phyloP scores from a whole-genome alignment of 2,797 vertebrate species.

The Synaphobranchus kaupii region DNA sequence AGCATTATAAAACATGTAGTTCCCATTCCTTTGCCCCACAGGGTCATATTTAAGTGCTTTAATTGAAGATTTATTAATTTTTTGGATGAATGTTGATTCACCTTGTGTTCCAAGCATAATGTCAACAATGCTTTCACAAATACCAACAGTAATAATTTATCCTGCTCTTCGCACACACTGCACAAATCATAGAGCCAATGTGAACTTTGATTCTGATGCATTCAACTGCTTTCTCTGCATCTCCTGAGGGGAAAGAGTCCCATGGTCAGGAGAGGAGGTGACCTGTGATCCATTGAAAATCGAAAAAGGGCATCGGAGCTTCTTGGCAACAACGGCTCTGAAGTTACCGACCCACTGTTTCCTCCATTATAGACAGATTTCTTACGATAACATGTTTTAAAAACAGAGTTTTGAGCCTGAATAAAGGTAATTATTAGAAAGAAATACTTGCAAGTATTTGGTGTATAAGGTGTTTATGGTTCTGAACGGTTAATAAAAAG shows the following conservation, averaged over 20 bases:
- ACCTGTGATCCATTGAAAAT: background rate
- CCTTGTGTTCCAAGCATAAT: background rate
- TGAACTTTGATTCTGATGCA: background rate
- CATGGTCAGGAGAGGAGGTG: background rate
- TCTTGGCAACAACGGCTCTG: background rate
- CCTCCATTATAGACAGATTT: background rate
- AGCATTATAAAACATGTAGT: background rate
- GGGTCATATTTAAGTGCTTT: background rate
- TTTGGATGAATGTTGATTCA: background rate
- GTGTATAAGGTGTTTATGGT: background rate
- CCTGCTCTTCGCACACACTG: background rate
- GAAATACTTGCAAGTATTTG: background rate
- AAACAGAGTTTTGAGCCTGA: background rate
- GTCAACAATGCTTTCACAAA: background rate
- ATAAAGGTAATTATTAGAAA: background rate
- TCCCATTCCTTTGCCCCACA: background rate
- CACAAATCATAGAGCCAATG: background rate
- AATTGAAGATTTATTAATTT: background rate
- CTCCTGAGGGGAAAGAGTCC: background rate
- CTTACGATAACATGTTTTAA: background rate
- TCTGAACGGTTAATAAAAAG: background rate
- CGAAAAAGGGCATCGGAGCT: background rate
- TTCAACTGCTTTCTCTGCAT: background rate
- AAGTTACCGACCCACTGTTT: background rate
- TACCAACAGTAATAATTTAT: background rate